Evolutionary conservation across 1,140 invertebrate species (phyloP), one percentile per base, ranked within the genome.

Genomic region (Drosophila aff.): DNA sequence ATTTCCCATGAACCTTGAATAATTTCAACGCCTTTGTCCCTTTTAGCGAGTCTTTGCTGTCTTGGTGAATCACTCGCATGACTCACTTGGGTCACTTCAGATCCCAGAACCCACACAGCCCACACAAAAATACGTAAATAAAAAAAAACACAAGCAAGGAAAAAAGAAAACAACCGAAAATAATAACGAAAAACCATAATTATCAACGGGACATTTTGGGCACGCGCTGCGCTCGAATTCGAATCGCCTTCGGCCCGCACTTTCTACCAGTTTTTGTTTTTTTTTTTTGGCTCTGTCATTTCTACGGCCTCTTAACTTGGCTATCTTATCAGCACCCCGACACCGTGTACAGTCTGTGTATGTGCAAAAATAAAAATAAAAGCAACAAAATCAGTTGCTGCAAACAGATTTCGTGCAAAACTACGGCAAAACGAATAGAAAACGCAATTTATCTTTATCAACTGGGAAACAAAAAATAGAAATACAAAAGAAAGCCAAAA

Each of bases 171-270:
- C n/a, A 49, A 9, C 21, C 13, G 7, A 50, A 33, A 52, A 33
- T 5, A 26, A 52, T 13, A 33, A 52, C 50, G 28, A 75, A 41
- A 55, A n/a, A 43, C 40, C 49, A 43, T 46, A 33, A 57, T 68
- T 69, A 78, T 78, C 44, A 77, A 68, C 47, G 73, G 62, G 63
- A 76, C 62, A 53, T 76, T 76, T 71, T 44, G 64, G 47, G 50
- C 62, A 69, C 66, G 46, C 58, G 64, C 60, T 68, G 44, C 7
- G 33, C 61, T 68, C 47, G 11, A 64, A 36, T 31, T 31, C 38
- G 47, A 49, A 28, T 16, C 21, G 23, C 31, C 53, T 40, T 28
- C 31, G 26, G 33, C 52, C 66, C 33, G 23, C 10, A 49, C 50
- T 71, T 71, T 68, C 66, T 16, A 57, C 53, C 53, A 57, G 21